Conservation (phyloP, 1,140 invertebrate species). For the Propsilocerus akamusi region DNA sequence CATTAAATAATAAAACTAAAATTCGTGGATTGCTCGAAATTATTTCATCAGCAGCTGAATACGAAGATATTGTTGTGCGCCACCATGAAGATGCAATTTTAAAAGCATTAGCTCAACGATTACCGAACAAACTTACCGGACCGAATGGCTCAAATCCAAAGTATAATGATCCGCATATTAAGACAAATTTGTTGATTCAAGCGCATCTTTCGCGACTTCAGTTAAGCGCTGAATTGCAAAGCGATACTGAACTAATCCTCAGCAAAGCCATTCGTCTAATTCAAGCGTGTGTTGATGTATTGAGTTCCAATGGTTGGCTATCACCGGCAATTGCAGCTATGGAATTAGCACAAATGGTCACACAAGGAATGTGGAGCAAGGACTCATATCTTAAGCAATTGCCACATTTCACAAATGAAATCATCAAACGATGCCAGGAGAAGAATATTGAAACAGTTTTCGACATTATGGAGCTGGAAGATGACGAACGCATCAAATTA, state of each 20-base stretch:
- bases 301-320: conserved; percentile 95
- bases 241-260: conserved; percentile 85
- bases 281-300: conserved; percentile 96
- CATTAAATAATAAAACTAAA: conserved; percentile 93
- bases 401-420: conserved; percentile 83
- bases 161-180: conserved; percentile 89
- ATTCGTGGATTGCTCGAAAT: conserved; percentile 94
- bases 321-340: conserved; percentile 95
- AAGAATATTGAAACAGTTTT: conserved; percentile 92
- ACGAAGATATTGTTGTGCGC: conserved; percentile 82
- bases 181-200: conserved; percentile 90
- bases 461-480: conserved; percentile 97
- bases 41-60: conserved; percentile 93
- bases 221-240: conserved; percentile 86
- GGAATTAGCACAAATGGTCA: conserved; percentile 99
- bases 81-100: conserved; percentile 89
- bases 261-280: conserved; percentile 79
- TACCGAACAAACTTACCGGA: conserved; percentile 58
- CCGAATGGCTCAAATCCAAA: conserved; percentile 32
- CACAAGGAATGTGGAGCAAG: conserved; percentile 99
- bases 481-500: conserved; percentile 74
- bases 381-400: conserved; percentile 95
- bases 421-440: conserved; percentile 80
- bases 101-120: conserved; percentile 51
- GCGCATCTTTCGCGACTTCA: conserved; percentile 90